Base-by-base conservation (phyloP, 2,888 invertebrate species). In the Parochlus steinenii region DNA sequence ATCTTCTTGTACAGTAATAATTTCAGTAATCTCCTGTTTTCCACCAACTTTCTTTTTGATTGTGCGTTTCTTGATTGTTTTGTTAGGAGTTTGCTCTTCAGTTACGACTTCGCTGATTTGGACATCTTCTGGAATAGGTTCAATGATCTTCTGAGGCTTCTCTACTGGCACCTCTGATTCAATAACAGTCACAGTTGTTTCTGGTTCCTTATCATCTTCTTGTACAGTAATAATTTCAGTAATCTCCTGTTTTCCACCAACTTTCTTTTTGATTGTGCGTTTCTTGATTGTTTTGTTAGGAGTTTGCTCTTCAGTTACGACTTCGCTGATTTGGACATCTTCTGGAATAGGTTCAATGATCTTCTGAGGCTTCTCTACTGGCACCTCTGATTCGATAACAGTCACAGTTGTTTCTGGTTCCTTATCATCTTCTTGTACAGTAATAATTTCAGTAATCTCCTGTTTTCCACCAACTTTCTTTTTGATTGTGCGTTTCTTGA, bases 141-240 rank as follows among this genome's bases (percentile, higher is more conserved):
- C 14, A 48, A 22, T 8, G 8, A 22, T 6, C 6, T 22, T 22
- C 6, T 22, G 6, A 10, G 27, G 4, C n/a, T 33, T 20, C 27
- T 41, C 39, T 10, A 38, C 14, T 11, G 39, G 33, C 27, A 38
- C 32, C 17, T 40, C 41, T 5, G 43, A 40, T 29, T 46, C 42
- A n/a, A 39, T 41, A 8, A 41, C 38, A 10, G 34, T 40, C 1
- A 32, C 7, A 11, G 22, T 33, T 3, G 29, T 33, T 33, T 24
- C 18, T 6, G 22, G 33, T 8, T 36, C 32, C 11, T 35, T 31
- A 24, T 33, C 32, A 39, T 61, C 61, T 44, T 58, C 52, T 45
- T 56, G 54, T 24, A 61, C 49, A 14, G 61, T 61, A 32, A 55
- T 48, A 31, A 64, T 62, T 53, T 62, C 57, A 0, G 61, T 64